These are phyloP conservation scores for Poecilia picta DNA, from an alignment of 2,797 vertebrate genomes.

Conservation along the genomic window DNA sequence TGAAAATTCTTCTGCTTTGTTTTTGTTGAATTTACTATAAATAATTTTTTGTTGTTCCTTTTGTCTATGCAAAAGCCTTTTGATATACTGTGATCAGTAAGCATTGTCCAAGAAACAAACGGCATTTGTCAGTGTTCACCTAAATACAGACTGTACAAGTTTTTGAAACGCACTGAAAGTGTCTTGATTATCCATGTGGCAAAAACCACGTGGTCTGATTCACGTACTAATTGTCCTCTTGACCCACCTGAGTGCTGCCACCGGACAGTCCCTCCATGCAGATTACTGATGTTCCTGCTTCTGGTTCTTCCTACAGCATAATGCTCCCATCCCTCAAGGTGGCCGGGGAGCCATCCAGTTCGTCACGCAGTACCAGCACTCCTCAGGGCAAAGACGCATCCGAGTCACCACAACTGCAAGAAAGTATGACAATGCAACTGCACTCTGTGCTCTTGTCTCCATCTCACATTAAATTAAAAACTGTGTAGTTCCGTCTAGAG, in stretches of 20 bases:
- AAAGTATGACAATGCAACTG: slow-evolving; percentile 81
- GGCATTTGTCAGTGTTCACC: too few species aligned
- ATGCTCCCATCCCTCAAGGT: slow-evolving; percentile 95
- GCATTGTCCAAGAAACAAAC: not conserved
- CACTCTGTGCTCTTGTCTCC: not conserved
- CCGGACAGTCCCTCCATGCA: not conserved
- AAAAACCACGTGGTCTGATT: not conserved
- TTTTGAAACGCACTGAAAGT: not conserved
- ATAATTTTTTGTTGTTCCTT: not conserved
- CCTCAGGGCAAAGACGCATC: slow-evolving; percentile 93
- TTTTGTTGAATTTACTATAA: not conserved
- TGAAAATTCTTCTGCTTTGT: not conserved
- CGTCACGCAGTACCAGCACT: slow-evolving; percentile 95
- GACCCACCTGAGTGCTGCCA: not conserved
- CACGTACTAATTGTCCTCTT: not conserved
- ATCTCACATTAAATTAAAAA: not conserved
- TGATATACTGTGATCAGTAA: not conserved
- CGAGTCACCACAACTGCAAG: slow-evolving; percentile 92
- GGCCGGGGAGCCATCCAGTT: slow-evolving; percentile 94
- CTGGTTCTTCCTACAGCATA: slow-evolving; percentile 81
- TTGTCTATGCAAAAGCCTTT: not conserved
- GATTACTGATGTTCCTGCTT: not conserved
- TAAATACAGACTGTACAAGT: too few species aligned
- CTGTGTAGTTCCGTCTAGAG: not conserved
- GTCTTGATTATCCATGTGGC: not conserved